Conservation (phyloP, 2,888 invertebrate species). For the Trachelus stipa region DNA sequence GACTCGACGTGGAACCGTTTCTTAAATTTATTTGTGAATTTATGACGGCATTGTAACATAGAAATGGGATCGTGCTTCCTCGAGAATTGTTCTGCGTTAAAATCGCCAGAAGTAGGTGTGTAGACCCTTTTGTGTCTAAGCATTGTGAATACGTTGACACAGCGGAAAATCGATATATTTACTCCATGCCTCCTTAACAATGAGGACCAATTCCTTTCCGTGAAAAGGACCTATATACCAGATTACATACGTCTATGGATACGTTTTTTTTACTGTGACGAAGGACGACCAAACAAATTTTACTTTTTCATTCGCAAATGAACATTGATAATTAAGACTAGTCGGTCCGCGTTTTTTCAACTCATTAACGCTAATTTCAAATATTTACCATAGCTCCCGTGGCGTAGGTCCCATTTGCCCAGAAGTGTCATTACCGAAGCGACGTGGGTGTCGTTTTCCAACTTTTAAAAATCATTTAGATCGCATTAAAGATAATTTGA, state of each 20-base stretch:
- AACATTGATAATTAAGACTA: background rate
- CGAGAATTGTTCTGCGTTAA: background rate
- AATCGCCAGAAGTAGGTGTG: background rate
- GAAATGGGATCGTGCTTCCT: background rate
- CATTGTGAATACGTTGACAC: background rate
- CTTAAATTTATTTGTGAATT: background rate
- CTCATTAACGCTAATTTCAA: background rate
- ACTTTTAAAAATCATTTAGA: conserved; percentile 6
- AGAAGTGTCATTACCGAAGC: background rate
- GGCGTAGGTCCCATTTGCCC: background rate
- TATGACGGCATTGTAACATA: background rate
- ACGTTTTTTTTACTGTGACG: background rate
- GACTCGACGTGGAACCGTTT: background rate
- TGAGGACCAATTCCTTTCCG: background rate
- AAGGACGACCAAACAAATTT: background rate
- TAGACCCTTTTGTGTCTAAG: background rate
- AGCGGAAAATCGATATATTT: background rate
- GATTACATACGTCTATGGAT: background rate
- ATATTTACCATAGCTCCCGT: background rate
- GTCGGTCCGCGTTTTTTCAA: background rate
- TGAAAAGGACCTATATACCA: background rate
- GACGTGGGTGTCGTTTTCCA: conserved; percentile 6
- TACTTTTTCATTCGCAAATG: background rate
- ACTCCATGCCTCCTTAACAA: background rate
- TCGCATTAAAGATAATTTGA: background rate